Percentiles rank a stretch among this genome's conserved stretches.
These are phyloP conservation scores for Sarcophaga peregrina DNA, from an alignment of 1,140 invertebrate species.

Conservation along the genomic window DNA sequence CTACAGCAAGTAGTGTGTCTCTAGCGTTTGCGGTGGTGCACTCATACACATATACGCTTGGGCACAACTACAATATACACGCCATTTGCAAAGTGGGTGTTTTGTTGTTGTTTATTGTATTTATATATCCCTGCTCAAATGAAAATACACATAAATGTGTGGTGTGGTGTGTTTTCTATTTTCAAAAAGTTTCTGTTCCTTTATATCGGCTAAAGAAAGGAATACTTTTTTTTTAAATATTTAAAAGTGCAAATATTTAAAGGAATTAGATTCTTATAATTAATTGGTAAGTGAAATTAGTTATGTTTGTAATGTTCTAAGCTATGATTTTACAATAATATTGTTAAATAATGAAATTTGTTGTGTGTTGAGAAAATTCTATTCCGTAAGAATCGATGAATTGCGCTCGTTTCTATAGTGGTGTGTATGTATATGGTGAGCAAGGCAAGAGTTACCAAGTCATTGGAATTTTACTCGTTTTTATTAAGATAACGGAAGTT, in stretches of 20 bases:
- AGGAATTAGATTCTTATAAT: not conserved
- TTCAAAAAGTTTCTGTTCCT: not conserved
- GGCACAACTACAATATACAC: not conserved
- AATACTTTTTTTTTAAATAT: not conserved
- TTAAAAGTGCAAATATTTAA: not conserved
- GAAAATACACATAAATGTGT: slow-evolving; percentile 19
- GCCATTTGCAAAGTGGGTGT: slow-evolving; percentile 39
- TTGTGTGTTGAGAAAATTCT: not conserved
- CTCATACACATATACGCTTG: not conserved
- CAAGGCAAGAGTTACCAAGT: not conserved
- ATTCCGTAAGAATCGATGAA: not conserved
- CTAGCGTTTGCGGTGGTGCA: slow-evolving; percentile 1
- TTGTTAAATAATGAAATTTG: not conserved
- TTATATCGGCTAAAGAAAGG: not conserved
- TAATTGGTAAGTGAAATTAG: not conserved
- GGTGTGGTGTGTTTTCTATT: slow-evolving; percentile 26
- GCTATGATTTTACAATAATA: too few species aligned
- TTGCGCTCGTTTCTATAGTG: slow-evolving; percentile 16
- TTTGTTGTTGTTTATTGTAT: slow-evolving; percentile 29
- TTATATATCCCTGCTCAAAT: not conserved
- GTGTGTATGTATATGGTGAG: slow-evolving; percentile 11
- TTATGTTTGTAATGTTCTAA: too few species aligned
- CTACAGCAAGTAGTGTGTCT: not conserved
- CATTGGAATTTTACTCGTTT: not conserved
- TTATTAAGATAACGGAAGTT: not conserved